Percentiles rank a stretch among this genome's conserved stretches.
Evolutionary conservation across 2,888 invertebrate species (phyloP).

Genomic region (Phytoseiulus persimilis): DNA sequence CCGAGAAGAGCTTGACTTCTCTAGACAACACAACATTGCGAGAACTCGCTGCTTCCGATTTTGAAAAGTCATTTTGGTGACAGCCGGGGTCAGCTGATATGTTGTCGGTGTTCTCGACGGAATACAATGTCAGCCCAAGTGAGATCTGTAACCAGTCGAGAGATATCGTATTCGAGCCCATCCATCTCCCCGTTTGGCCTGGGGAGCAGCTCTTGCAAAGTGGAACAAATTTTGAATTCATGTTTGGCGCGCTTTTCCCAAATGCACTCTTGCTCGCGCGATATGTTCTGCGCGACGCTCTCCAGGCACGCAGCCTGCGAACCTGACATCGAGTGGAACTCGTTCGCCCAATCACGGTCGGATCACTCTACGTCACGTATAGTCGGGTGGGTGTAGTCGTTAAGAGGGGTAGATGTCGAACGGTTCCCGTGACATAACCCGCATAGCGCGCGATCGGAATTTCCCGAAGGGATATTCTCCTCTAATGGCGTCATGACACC

Average conservation of each 20-base stretch:
- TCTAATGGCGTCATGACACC: constrained; percentile 5
- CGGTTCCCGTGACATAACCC: not conserved
- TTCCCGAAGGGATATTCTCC: not conserved
- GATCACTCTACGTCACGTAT: not conserved
- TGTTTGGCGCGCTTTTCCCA: constrained; percentile 5
- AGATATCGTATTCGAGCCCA: not conserved
- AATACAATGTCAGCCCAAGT: not conserved
- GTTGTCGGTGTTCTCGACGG: not conserved
- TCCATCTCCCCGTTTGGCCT: not conserved
- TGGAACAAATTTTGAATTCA: not conserved
- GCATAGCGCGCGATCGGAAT: not conserved
- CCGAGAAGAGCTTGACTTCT: not conserved
- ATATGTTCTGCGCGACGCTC: not conserved
- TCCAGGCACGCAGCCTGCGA: not conserved
- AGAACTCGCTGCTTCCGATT: not conserved
- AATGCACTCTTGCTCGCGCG: not conserved
- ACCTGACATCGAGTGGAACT: not conserved
- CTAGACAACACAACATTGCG: not conserved
- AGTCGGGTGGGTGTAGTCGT: not conserved
- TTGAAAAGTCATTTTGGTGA: not conserved
- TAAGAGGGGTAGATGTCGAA: not conserved
- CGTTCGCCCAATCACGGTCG: not conserved
- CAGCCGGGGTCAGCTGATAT: not conserved
- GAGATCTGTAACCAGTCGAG: not conserved
- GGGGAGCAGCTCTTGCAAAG: not conserved